Conservation (phyloP, 1,140 invertebrate genomes). For the Drosophila ogumai region DNA sequence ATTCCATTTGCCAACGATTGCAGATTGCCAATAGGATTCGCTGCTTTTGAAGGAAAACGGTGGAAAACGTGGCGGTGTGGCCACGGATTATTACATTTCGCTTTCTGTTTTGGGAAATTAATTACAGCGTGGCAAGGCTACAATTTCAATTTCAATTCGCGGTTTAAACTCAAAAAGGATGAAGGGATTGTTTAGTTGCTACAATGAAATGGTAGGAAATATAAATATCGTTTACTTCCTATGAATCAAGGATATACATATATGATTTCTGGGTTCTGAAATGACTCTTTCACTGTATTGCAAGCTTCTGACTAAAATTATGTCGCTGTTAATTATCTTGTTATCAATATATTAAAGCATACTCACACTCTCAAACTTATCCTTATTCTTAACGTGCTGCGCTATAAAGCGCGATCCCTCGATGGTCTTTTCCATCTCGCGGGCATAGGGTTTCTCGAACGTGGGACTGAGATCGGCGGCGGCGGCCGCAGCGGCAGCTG, state of each 20-base stretch:
- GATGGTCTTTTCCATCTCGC: constrained; percentile 94
- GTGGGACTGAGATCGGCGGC: constrained; percentile 90
- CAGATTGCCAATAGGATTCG: constrained; percentile 39
- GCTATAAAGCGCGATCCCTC: constrained; percentile 96
- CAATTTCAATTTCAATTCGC: constrained; percentile 5
- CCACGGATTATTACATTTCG: constrained; percentile 36
- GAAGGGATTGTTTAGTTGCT: not conserved
- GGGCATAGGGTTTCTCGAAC: constrained; percentile 90
- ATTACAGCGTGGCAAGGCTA: constrained; percentile 31
- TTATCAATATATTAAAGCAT: constrained; percentile 6
- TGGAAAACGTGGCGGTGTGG: not conserved
- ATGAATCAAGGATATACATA: too few species aligned
- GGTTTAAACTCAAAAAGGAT: not conserved
- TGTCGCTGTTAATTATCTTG: not conserved
- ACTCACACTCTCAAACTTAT: constrained; percentile 97
- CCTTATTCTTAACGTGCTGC: constrained; percentile 97
- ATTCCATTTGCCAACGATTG: constrained; percentile 41
- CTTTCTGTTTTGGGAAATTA: constrained; percentile 32
- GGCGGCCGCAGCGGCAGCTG: constrained; percentile 56
- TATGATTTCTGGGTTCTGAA: too few species aligned
- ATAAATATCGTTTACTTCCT: not conserved
- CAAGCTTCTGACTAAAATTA: not conserved
- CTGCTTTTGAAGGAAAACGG: constrained; percentile 13
- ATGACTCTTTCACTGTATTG: not conserved
- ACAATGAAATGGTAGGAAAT: not conserved